Conservation (phyloP, 2,888 invertebrate species). For the Schizaphis graminum region DNA sequence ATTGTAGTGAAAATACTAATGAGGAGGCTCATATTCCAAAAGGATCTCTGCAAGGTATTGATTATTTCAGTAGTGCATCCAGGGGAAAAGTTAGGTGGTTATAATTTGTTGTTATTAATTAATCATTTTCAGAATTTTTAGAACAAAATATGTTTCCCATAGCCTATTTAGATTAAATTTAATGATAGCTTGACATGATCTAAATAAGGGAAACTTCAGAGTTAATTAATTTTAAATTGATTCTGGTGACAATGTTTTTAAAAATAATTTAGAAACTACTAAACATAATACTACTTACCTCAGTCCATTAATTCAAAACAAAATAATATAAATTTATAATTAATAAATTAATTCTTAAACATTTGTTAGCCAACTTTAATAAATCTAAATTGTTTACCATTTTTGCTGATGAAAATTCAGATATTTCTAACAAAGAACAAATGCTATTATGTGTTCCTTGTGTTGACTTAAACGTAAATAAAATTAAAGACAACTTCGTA, state of each 20-base stretch:
- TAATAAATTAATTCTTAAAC: neutral
- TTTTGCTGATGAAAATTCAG: neutral
- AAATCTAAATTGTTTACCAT: neutral
- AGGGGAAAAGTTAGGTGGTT: too few species aligned
- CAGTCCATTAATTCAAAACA: neutral
- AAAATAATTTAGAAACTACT: too few species aligned
- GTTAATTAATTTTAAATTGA: too few species aligned
- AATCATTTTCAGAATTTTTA: too few species aligned
- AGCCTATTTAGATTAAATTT: too few species aligned
- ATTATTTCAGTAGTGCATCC: too few species aligned
- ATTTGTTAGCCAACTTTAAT: neutral
- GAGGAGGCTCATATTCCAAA: slow-evolving; percentile 13
- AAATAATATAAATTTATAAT: too few species aligned
- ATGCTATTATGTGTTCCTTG: neutral
- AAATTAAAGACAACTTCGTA: neutral
- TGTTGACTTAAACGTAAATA: neutral
- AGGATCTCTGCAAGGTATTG: slow-evolving; percentile 55
- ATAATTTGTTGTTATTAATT: too few species aligned
- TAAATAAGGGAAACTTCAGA: too few species aligned
- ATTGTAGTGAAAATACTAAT: slow-evolving; percentile 32
- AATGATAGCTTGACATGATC: too few species aligned
- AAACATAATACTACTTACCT: neutral
- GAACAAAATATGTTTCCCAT: too few species aligned
- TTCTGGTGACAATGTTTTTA: too few species aligned
- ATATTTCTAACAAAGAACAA: neutral